Evolutionary conservation across 2,888 invertebrate species (phyloP), one percentile per base, ranked within the genome.

Genomic region (Aromia moschata): DNA sequence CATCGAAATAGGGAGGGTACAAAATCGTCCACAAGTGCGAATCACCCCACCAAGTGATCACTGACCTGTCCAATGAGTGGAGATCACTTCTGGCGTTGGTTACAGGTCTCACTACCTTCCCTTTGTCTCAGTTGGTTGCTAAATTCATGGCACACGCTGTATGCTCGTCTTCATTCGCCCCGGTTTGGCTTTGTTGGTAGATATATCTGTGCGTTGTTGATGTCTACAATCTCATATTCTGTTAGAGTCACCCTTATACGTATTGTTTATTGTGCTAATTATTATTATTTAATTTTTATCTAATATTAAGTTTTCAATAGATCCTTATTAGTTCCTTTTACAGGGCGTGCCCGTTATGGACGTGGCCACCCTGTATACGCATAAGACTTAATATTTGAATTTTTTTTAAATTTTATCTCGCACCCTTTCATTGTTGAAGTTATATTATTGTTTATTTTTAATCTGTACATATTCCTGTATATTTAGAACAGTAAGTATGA

Each of bases 351-450:
- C 38, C 38, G 25, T 25, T 25, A 3, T 25, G 25, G 25, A 3
- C 25, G 33, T 14, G 16, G 33, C 17, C 16, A 31, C 56, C 31
- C 45, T 40, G 38, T 30, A 40, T 54, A 46, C 58, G 33, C 25
- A 60, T 58, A 69, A 69, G 65, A 67, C 69, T 70, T 66, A 43
- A 58, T 70, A 67, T 69, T 69, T 62, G 66, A 61, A n/a, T 65
- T 68, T 68, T 62, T 49, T 58, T 57, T 37, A 65, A 65, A 67
- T 67, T 67, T 69, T 70, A 69, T 70, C 58, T 25, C 59, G 56
- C 37, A 56, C 58, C n/a, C n/a, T 64, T 58, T 62, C 37, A 64
- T 70, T 70, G 70, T 69, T 70, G 62, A 64, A 64, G 67, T 69
- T 67, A 60, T 68, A 61, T n/a, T n/a, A n/a, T 64, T 68, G 63